phyloP scores from a whole-genome alignment of 1,140 invertebrate species.

The Tetramorium parvispinum region DNA sequence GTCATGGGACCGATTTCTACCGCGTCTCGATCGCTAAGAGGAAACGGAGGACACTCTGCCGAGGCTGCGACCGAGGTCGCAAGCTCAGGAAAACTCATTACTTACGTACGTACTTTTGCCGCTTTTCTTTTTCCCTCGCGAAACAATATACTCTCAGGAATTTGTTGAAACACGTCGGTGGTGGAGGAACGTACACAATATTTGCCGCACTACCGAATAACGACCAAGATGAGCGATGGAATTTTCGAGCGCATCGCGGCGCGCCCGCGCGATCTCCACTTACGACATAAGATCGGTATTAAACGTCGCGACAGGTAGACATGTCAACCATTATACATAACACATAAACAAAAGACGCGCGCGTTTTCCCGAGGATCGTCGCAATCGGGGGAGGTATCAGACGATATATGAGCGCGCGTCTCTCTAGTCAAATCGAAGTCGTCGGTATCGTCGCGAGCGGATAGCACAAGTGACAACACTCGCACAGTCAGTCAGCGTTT shows the following conservation, averaged over 20 bases:
- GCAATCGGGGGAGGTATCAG: neutral
- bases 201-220: neutral
- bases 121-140: neutral
- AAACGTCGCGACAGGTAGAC: constrained; percentile 25
- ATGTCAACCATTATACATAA: constrained; percentile 34
- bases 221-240: constrained; percentile 33
- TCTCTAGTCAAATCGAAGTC: constrained; percentile 39
- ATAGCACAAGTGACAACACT: constrained; percentile 64
- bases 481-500: constrained; percentile 77
- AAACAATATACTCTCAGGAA: constrained; percentile 47
- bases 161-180: neutral
- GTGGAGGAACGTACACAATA: neutral
- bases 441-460: constrained; percentile 43
- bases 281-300: constrained; percentile 24
- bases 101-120: neutral
- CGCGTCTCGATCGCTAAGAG: neutral
- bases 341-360: constrained; percentile 14
- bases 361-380: constrained; percentile 9
- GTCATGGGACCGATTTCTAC: neutral
- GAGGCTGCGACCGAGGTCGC: neutral
- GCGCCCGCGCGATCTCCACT: constrained; percentile 29
- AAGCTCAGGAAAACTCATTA: constrained; percentile 30
- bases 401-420: constrained; percentile 21
- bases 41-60: neutral
- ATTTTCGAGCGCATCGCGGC: constrained; percentile 49